Percentiles rank a stretch among this genome's conserved stretches.
Evolutionary conservation across 2,888 invertebrate genomes (phyloP).

Genomic region (Electrophaes corylata): DNA sequence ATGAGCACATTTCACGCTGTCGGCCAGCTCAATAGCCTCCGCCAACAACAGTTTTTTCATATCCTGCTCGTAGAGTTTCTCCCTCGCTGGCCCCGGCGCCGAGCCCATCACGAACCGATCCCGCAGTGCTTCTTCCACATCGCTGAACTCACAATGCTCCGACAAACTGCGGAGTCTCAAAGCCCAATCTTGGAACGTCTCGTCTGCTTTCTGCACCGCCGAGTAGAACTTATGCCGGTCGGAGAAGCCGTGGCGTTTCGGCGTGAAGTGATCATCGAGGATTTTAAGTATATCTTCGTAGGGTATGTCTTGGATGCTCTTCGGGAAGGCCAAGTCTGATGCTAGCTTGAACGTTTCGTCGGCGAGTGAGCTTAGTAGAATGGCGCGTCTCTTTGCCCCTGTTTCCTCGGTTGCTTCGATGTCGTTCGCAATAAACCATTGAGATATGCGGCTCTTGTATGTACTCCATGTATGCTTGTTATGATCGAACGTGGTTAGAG

Average conservation of each 20-base stretch:
- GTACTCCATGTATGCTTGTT: constrained; percentile 2
- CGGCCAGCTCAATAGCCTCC: constrained; percentile 1
- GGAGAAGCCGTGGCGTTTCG: background rate
- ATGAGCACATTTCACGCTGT: background rate
- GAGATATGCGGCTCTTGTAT: constrained; percentile 14
- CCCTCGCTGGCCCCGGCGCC: constrained; percentile 1
- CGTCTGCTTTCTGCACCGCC: background rate
- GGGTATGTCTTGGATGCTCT: background rate
- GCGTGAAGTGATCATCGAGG: constrained; percentile 15
- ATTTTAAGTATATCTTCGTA: constrained; percentile 12
- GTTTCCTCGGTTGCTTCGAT: background rate
- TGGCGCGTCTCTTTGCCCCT: background rate
- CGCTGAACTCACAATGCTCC: constrained; percentile 4
- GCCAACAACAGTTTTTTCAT: constrained; percentile 2
- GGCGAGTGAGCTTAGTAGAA: constrained; percentile 5
- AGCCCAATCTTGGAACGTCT: background rate
- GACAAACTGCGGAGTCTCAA: constrained; percentile 4
- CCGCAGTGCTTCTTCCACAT: constrained; percentile 10
- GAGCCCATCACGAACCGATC: constrained; percentile 15
- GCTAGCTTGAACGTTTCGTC: constrained; percentile 8
- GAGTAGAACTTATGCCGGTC: constrained; percentile 16
- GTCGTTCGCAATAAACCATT: constrained; percentile 23
- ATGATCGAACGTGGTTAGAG: constrained; percentile 11
- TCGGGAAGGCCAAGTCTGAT: background rate
- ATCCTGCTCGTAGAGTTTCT: constrained; percentile 12